Evolutionary conservation across 30 jellyfish, hydroid and myxozoan genomes (phyloP).

Genomic region (Calvadosia cruxmelitensis): DNA sequence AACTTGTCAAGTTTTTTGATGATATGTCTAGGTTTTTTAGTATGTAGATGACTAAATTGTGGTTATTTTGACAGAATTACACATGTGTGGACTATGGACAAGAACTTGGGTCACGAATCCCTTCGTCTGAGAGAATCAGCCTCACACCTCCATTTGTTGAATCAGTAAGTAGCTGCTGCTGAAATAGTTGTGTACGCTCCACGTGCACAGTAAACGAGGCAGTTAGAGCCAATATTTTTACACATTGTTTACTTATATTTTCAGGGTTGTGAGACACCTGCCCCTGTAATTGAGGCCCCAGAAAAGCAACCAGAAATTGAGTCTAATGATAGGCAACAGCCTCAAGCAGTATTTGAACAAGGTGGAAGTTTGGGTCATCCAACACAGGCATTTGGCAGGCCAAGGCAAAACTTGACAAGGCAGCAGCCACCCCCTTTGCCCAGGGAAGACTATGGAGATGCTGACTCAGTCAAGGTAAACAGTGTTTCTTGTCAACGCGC

Average conservation of each 20-base stretch:
- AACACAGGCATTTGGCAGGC: neutral
- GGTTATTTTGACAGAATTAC: conserved; percentile 30
- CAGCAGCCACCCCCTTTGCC: conserved; percentile 50
- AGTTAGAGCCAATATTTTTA: no score
- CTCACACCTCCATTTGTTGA: conserved; percentile 49
- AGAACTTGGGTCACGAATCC: conserved; percentile 89
- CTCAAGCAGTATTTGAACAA: neutral
- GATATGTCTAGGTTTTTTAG: no score
- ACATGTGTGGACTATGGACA: conserved; percentile 36
- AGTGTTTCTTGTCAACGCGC: no score
- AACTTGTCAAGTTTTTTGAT: no score
- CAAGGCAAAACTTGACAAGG: neutral
- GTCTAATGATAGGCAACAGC: neutral
- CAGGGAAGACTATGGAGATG: conserved; percentile 58
- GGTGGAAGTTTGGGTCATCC: no score
- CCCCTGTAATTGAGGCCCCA: neutral
- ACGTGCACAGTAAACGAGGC: no score
- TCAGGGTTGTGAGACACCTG: neutral
- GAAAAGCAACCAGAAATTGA: neutral
- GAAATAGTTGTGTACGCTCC: no score
- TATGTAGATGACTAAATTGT: no score
- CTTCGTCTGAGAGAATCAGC: conserved; percentile 76
- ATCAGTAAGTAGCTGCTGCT: conserved; percentile 1
- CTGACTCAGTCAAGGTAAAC: conserved; percentile 59
- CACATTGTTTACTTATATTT: no score